Evolutionary conservation across 2,888 invertebrate species (phyloP), one percentile per base, ranked within the genome.

Genomic region (Stegophylla sp.): DNA sequence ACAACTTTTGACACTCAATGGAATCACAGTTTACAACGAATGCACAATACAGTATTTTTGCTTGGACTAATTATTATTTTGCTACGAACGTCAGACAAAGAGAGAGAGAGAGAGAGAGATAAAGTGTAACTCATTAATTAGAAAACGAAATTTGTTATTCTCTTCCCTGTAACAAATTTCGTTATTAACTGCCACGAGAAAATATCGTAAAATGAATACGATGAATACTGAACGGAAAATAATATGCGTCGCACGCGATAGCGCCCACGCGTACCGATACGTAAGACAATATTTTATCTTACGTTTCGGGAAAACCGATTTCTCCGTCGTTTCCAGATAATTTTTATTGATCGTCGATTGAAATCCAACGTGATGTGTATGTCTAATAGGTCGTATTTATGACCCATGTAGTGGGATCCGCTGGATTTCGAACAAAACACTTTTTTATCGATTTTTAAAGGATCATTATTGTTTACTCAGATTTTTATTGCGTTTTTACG

Each of bases 401-500:
- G 23, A 4, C 17, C 45, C 23, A 23, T 48, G 43, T 5, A 20
- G 7, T 34, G 56, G 1, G n/a, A 17, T 51, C 48, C n/a, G 13
- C 48, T 28, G 5, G n/a, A 51, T n/a, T 48, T 28, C n/a, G 12
- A 28, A 28, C 48, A 69, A 69, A 17, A 51, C 12, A 13, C 15
- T 3, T 34, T 69, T 69, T 69, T 53, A 53, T 69, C 51, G 69
- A 51, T 34, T 69, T 53, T 69, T 51, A 69, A 69, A 69, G 71
- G 53, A 71, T 56, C 34, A 7, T 34, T 34, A 34, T 56, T 56
- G 72, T 56, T 41, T 56, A 41, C 23, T 72, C 23, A 12, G 23
- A 56, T 56, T 72, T 72, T 72, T 56, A 23, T 56, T 23, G 15
- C 41, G n/a, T 17, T 72, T 69, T 69, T 69, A 69, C 69, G 69